phyloP scores from a whole-genome alignment of 2,888 invertebrate species.

The Cancer borealis region DNA sequence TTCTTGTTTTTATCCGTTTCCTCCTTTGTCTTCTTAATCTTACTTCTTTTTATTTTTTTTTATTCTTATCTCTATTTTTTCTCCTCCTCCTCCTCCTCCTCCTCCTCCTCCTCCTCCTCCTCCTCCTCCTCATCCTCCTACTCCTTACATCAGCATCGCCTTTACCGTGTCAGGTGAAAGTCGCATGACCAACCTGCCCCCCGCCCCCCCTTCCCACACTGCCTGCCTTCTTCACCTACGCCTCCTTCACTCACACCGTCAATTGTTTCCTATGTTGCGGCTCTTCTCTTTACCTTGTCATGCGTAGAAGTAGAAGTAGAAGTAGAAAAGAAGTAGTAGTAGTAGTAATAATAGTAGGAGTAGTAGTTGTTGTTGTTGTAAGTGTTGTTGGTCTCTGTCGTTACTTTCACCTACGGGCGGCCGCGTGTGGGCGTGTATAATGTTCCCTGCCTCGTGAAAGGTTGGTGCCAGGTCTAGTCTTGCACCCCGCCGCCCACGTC shows the following conservation, averaged over 20 bases:
- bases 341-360: not conserved
- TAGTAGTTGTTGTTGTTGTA: not conserved
- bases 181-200: not conserved
- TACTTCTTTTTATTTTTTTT: not conserved
- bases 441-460: slow-evolving; percentile 4
- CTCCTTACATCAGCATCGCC: not conserved
- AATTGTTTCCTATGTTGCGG: not conserved
- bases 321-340: not conserved
- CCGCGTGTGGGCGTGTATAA: not conserved
- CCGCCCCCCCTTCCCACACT: not conserved
- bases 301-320: not conserved
- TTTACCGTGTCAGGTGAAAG: not conserved
- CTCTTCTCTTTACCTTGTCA: not conserved
- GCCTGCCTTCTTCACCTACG: not conserved
- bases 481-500: not conserved
- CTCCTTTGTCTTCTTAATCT: not conserved
- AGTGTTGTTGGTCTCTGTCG: not conserved
- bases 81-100: not conserved
- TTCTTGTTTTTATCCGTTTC: not conserved
- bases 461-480: not conserved
- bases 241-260: not conserved
- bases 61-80: not conserved
- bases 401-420: not conserved
- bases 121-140: slow-evolving; percentile 12
- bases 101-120: not conserved